These are phyloP conservation scores for human DNA, from an alignment of 2,113 vertebrate species.

Conservation along the genomic window DNA sequence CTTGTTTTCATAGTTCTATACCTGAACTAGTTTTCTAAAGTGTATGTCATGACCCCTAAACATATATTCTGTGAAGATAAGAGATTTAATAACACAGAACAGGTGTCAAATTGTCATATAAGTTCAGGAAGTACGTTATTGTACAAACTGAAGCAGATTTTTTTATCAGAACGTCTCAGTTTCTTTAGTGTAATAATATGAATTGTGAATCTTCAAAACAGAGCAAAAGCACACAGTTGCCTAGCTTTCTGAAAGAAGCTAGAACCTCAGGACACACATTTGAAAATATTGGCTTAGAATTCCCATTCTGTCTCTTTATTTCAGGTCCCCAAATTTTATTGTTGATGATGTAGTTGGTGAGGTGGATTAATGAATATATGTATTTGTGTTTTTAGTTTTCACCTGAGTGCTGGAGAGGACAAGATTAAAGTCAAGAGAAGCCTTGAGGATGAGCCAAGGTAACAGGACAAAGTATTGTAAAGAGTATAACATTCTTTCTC, in stretches of 20 bases:
- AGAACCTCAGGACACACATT: not conserved
- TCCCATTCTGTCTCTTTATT: not conserved
- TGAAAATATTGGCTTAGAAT: not conserved
- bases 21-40: not conserved
- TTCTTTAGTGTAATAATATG: not conserved
- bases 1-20: not conserved
- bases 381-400: constrained; percentile 80
- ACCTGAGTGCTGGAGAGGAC: constrained; percentile 63
- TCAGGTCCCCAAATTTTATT: not conserved
- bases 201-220: not conserved
- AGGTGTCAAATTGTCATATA: not conserved
- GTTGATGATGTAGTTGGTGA: not conserved
- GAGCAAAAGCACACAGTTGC: not conserved
- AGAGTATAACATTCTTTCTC: not conserved
- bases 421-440: constrained; percentile 83
- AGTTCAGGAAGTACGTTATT: not conserved
- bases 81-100: not conserved
- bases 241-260: not conserved
- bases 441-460: constrained; percentile 79
- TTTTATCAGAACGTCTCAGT: not conserved
- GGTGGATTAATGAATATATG: not conserved
- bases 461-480: constrained; percentile 29
- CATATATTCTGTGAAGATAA: not conserved
- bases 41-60: not conserved
- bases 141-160: not conserved